A percentile compares a stretch with the other conserved stretches of the same genome.
Conservation (phyloP, 2,888 invertebrate species). For the Lamellibrachia satsuma region DNA sequence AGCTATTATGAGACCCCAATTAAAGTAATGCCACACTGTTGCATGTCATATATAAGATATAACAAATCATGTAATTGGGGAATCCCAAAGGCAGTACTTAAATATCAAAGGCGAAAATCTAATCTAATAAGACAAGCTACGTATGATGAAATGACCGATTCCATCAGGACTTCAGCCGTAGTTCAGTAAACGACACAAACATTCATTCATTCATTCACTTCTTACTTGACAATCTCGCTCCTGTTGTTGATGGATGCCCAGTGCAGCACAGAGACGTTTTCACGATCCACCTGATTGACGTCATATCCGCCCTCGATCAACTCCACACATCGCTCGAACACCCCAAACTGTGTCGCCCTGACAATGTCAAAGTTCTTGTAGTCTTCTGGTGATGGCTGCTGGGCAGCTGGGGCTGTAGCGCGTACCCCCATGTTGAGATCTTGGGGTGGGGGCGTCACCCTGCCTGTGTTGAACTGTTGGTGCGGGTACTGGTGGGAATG, state of each 20-base stretch:
- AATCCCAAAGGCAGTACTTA: too few relatives aligned
- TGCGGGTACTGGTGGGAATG: not conserved
- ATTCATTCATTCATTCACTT: not conserved
- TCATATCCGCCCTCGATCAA: slow-evolving; percentile 87
- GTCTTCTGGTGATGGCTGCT: slow-evolving; percentile 47
- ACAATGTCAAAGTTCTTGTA: slow-evolving; percentile 59
- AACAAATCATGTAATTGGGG: too few relatives aligned
- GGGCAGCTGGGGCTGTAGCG: slow-evolving; percentile 27
- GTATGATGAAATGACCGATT: too few relatives aligned
- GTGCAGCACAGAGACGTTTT: slow-evolving; percentile 96
- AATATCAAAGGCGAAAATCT: too few relatives aligned
- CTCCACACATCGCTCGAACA: slow-evolving; percentile 75
- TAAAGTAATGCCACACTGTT: too few relatives aligned
- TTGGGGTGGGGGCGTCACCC: slow-evolving; percentile 7
- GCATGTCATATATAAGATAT: too few relatives aligned
- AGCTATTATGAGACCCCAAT: too few relatives aligned
- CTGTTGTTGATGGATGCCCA: slow-evolving; percentile 99
- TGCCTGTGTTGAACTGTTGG: not conserved
- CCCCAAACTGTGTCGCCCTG: slow-evolving; percentile 81
- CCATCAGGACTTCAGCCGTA: not conserved
- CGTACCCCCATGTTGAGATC: slow-evolving; percentile 22
- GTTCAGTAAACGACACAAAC: not conserved
- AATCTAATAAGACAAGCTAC: too few relatives aligned
- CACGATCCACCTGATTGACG: slow-evolving; percentile 92
- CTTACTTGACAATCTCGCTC: slow-evolving; percentile 82